phyloP scores from a whole-genome alignment of 2,797 vertebrate species.

The Protosalanx chinensis region DNA sequence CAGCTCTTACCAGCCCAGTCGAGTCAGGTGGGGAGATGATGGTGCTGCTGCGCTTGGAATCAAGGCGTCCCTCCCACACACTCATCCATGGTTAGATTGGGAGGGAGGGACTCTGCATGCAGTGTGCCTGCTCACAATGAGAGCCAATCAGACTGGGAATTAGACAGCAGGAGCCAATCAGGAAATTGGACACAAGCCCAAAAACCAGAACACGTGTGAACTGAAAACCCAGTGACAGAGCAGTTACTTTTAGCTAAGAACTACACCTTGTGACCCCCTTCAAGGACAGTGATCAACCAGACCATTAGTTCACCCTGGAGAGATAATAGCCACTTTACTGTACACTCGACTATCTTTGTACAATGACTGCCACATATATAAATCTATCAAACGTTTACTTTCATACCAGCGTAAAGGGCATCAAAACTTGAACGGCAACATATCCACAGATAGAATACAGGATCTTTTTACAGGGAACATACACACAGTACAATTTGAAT shows the following conservation, averaged over 20 bases:
- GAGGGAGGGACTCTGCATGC: constrained; percentile 52
- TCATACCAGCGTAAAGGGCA: constrained; percentile 39
- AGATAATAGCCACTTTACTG: constrained; percentile 61
- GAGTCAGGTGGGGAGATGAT: background rate
- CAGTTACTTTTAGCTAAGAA: constrained; percentile 16
- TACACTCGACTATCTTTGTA: constrained; percentile 56
- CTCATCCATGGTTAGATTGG: background rate
- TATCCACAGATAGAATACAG: constrained; percentile 34
- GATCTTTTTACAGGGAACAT: constrained; percentile 53
- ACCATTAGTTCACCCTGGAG: constrained; percentile 44
- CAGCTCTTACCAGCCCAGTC: background rate
- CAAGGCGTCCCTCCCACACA: too few relatives aligned
- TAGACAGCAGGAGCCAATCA: constrained; percentile 45
- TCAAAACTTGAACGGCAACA: constrained; percentile 49
- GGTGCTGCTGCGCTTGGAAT: background rate
- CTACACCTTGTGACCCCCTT: background rate
- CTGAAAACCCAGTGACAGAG: background rate
- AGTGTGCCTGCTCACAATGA: constrained; percentile 45
- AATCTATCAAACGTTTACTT: constrained; percentile 54
- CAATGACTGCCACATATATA: constrained; percentile 57
- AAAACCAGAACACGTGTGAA: constrained; percentile 2
- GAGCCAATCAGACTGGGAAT: constrained; percentile 52
- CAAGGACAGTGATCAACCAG: constrained; percentile 39
- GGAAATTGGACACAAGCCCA: constrained; percentile 8
- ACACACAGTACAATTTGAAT: constrained; percentile 49